These are phyloP conservation scores for Agrotis exclamationis DNA, from an alignment of 2,888 invertebrate species.

Conservation along the genomic window DNA sequence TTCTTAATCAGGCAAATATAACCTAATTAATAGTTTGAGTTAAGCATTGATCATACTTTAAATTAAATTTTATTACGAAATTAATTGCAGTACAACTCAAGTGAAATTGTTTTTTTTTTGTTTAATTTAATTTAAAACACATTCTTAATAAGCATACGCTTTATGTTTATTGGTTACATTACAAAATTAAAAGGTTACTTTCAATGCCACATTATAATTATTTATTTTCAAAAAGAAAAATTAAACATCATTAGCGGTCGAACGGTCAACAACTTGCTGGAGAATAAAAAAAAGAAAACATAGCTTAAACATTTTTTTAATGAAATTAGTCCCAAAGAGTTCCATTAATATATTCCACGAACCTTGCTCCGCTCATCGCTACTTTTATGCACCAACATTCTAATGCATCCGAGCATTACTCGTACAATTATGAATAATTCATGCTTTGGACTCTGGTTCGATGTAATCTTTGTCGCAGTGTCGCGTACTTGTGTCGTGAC, in stretches of 20 bases:
- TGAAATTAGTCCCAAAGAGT: not conserved
- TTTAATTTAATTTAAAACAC: too few species aligned
- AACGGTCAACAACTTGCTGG: too few species aligned
- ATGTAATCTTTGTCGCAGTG: slow-evolving; percentile 38
- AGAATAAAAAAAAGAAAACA: too few species aligned
- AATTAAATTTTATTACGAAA: too few species aligned
- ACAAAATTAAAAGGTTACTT: not conserved
- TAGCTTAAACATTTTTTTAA: not conserved
- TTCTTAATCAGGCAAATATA: too few species aligned
- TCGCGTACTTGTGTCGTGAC: slow-evolving; percentile 46
- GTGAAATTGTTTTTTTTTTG: too few species aligned
- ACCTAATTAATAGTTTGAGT: too few species aligned
- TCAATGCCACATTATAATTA: not conserved
- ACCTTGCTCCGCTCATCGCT: slow-evolving; percentile 19
- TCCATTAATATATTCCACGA: not conserved
- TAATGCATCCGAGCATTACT: slow-evolving; percentile 50
- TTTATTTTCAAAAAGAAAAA: not conserved
- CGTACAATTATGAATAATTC: slow-evolving; percentile 53
- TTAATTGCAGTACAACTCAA: too few species aligned
- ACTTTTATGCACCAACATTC: slow-evolving; percentile 38
- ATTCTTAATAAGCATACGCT: too few species aligned
- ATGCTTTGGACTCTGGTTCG: slow-evolving; percentile 23
- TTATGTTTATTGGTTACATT: not conserved
- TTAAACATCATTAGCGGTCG: too few species aligned
- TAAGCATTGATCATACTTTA: not conserved